These are phyloP conservation scores for Melieria picta DNA, from an alignment of 2,888 invertebrate species.

Conservation along the genomic window DNA sequence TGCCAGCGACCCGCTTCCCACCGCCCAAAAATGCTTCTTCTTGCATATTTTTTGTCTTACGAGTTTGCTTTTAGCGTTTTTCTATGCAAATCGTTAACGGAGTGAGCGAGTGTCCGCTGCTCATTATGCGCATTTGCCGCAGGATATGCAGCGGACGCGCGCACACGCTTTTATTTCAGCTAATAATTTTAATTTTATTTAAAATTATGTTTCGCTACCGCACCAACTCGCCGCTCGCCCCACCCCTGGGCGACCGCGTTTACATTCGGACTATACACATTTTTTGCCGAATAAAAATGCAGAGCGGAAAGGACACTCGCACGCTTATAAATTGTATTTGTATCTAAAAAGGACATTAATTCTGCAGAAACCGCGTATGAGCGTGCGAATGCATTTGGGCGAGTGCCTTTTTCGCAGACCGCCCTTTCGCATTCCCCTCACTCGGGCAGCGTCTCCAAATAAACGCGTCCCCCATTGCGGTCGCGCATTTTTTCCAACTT, in stretches of 20 bases:
- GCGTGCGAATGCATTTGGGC: constrained; percentile 31
- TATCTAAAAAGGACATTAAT: constrained; percentile 58
- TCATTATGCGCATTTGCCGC: constrained; percentile 63
- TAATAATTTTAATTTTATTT: constrained; percentile 62
- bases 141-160: constrained; percentile 45
- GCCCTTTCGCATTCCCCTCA: neutral
- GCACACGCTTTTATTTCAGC: constrained; percentile 48
- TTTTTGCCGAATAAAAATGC: constrained; percentile 22
- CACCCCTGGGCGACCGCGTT: constrained; percentile 12
- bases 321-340: constrained; percentile 59
- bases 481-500: neutral
- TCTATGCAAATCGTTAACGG: neutral
- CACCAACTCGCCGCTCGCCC: constrained; percentile 20
- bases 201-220: constrained; percentile 38
- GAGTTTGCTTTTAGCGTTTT: neutral
- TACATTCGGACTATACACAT: neutral
- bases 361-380: constrained; percentile 42
- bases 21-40: neutral
- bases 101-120: constrained; percentile 39
- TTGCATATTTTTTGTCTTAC: neutral
- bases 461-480: constrained; percentile 7
- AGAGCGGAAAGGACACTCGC: constrained; percentile 37
- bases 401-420: constrained; percentile 6
- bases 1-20: neutral
- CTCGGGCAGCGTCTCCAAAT: neutral